Percentiles rank a stretch among this genome's conserved stretches.
Conservation (phyloP, 1,140 invertebrate genomes). For the Hylaeus volcanicus region DNA sequence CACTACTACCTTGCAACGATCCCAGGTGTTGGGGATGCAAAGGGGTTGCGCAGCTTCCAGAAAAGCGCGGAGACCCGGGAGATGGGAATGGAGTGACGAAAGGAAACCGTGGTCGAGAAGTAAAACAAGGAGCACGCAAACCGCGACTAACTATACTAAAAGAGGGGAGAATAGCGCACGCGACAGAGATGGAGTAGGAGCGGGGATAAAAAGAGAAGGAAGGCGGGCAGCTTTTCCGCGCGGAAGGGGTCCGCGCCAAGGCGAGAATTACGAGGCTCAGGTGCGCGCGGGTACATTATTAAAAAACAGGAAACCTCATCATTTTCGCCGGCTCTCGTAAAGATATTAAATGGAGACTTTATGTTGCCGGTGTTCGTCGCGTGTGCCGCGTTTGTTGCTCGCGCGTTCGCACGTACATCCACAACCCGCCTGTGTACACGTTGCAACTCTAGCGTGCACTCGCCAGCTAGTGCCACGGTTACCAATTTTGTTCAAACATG, state of each 20-base stretch:
- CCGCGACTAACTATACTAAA: not conserved
- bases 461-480: no score
- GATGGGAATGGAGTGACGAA: not conserved
- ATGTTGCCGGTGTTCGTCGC: constrained; percentile 68
- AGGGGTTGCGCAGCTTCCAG: not conserved
- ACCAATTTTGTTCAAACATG: no score
- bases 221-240: constrained; percentile 44
- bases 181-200: not conserved
- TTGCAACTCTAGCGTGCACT: not conserved
- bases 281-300: constrained; percentile 77
- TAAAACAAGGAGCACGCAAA: not conserved
- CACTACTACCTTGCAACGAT: no score
- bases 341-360: constrained; percentile 80
- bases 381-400: constrained; percentile 44
- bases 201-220: constrained; percentile 23
- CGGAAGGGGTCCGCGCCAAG: constrained; percentile 14
- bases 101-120: not conserved
- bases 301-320: constrained; percentile 79
- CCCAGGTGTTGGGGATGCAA: no score
- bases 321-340: constrained; percentile 75
- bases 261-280: constrained; percentile 77
- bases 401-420: constrained; percentile 15
- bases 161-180: not conserved
- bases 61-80: not conserved
- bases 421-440: not conserved